Conservation (phyloP, 2,797 vertebrate genomes). For the Chromobotia macracanthus region DNA sequence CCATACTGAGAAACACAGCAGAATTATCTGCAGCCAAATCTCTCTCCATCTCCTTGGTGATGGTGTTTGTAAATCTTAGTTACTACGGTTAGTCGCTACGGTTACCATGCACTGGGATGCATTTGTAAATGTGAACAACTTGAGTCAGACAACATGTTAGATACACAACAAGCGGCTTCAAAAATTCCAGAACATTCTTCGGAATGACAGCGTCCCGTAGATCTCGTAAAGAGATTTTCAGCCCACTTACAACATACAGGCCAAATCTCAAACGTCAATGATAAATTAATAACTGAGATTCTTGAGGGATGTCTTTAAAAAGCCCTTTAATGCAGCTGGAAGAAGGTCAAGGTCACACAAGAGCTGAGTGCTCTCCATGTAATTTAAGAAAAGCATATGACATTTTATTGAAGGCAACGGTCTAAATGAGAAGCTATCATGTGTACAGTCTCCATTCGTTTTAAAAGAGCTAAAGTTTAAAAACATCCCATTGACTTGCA, state of each 20-base stretch:
- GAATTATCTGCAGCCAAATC: conserved; percentile 34
- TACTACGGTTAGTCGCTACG: conserved; percentile 28
- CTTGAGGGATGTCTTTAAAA: conserved; percentile 21
- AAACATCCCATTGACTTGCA: too few species aligned
- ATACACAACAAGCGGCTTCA: conserved; percentile 12
- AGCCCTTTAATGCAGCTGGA: conserved; percentile 1
- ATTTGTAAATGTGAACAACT: conserved; percentile 11
- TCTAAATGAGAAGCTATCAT: background rate
- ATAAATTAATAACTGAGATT: conserved; percentile 47
- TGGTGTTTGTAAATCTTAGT: conserved; percentile 31
- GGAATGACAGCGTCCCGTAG: background rate
- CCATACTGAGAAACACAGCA: conserved; percentile 30
- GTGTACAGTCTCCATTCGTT: too few species aligned
- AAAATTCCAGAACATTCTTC: conserved; percentile 20
- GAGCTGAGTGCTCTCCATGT: background rate
- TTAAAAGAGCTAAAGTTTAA: too few species aligned
- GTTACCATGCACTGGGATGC: conserved; percentile 5
- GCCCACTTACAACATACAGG: conserved; percentile 8
- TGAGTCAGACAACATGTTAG: conserved; percentile 6
- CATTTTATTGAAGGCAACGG: background rate
- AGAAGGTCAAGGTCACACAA: conserved; percentile 12
- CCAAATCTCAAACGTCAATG: conserved; percentile 6
- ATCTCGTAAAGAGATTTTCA: conserved; percentile 7
- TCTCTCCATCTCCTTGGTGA: conserved; percentile 27
- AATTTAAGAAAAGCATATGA: conserved; percentile 18